A percentile compares a stretch with the other conserved stretches of the same genome.
Conservation (phyloP, 35 echinoderm and acorn worm genomes). For the Ptychodera flava region DNA sequence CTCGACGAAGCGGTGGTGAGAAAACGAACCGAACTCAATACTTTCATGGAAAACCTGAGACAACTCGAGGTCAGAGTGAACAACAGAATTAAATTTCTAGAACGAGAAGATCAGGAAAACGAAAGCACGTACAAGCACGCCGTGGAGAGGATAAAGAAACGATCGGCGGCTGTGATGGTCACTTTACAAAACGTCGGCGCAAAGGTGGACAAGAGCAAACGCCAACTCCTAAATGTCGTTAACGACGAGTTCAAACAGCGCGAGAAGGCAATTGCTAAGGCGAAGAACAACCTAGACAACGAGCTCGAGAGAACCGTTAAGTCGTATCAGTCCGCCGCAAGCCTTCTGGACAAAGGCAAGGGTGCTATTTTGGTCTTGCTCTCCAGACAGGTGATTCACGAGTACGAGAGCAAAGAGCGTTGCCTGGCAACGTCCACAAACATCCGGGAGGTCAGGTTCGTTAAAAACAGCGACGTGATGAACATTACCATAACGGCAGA, state of each 20-base stretch:
- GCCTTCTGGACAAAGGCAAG: neutral
- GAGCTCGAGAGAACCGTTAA: neutral
- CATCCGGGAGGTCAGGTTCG: neutral
- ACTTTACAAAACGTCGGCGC: neutral
- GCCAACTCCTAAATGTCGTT: neutral
- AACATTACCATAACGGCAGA: neutral
- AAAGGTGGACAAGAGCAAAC: neutral
- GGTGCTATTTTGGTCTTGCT: neutral
- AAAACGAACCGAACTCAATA: neutral
- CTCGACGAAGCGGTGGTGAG: neutral
- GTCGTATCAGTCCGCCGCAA: neutral
- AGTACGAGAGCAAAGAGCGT: neutral
- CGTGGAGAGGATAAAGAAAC: neutral
- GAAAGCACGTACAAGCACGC: neutral
- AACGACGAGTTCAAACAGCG: neutral
- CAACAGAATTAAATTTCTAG: neutral
- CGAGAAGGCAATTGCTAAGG: neutral
- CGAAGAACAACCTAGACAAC: neutral
- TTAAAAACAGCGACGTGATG: neutral
- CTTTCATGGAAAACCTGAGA: neutral
- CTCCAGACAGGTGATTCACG: neutral
- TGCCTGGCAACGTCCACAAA: neutral
- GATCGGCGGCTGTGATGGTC: neutral
- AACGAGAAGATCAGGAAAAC: neutral
- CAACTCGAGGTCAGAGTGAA: too few relatives aligned